Base-by-base conservation (phyloP, 2,888 invertebrate species). In the Hydrotaea diabolus region DNA sequence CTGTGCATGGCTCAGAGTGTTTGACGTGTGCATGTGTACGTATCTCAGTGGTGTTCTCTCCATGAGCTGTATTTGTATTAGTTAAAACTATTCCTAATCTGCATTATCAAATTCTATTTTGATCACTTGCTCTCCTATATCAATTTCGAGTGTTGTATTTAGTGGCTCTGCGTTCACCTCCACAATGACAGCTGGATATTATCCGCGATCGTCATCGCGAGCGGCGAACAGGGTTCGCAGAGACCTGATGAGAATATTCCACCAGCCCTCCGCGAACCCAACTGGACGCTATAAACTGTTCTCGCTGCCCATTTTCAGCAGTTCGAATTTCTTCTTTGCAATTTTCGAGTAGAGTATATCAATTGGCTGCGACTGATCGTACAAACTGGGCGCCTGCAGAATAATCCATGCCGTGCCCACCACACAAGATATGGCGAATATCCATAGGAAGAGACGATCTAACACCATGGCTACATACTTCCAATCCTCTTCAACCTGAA, bases 381-480 rank as follows among this genome's bases (percentile, higher is more conserved):
- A 98, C 90, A 98, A 94, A 79, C 97, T 97, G 84, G 98, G 98
- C 88, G 98, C 98, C 93, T 97, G 95, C 86, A 98, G 94, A 92
- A 97, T 97, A 90, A 97, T 97, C 88, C 97, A 94, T 83, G 96
- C 96, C 83, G 97, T 98, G 87, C 98, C 98, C 85, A 97, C 93
- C 86, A 98, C 94, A 93, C 98, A 98, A 87, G 98, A 97, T 92
- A 98, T 94, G 91, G 98, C 97, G 93, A 99, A 99, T 90, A 97
- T 95, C 95, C 98, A 98, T 89, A 99, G 95, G 93, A 99, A 99
- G 90, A 99, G 95, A 90, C 99, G 95, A 93, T 99, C 99, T 92
- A 99, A 94, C 87, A 99, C 98, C 98, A 98, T 92, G 79, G 96
- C 96, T 82, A 99, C 98, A 94, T 98, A 99, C 93, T 98, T 98